Evolutionary conservation across 64 coral and sea anemone species (phyloP).

Genomic region (Trachythela sp.): DNA sequence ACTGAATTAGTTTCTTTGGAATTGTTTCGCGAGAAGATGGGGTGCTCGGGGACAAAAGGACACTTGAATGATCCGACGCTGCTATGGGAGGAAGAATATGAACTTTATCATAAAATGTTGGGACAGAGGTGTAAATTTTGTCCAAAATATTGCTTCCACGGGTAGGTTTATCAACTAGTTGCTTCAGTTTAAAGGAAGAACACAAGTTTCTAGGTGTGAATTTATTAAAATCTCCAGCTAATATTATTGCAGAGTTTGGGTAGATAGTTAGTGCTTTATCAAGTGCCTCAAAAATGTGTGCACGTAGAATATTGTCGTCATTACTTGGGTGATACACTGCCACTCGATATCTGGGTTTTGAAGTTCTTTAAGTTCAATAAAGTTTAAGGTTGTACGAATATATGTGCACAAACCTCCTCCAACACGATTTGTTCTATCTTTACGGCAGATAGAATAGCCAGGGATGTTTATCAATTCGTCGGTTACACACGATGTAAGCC

Average conservation of each 20-base stretch:
- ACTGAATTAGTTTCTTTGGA: not conserved
- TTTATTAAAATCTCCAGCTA: not conserved
- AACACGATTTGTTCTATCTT: constrained; percentile 26
- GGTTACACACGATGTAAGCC: constrained; percentile 10
- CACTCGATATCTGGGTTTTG: constrained; percentile 18
- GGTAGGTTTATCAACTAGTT: constrained; percentile 22
- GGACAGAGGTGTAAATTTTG: not conserved
- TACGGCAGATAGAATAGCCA: constrained; percentile 1
- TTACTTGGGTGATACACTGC: constrained; percentile 26
- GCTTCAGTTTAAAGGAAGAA: constrained; percentile 16
- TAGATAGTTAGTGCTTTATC: not conserved
- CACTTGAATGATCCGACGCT: not conserved
- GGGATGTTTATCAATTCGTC: not conserved
- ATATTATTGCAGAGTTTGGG: not conserved
- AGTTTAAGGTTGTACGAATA: constrained; percentile 6
- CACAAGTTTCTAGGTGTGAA: not conserved
- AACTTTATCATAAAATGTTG: not conserved
- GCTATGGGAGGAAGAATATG: not conserved
- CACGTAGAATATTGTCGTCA: constrained; percentile 2
- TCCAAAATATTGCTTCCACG: not conserved
- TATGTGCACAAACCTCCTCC: constrained; percentile 37
- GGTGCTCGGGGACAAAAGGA: not conserved
- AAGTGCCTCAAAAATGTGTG: not conserved
- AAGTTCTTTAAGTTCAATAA: not conserved
- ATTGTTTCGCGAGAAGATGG: not conserved